Base-by-base conservation (phyloP, 2,888 invertebrate species). In the Drosophila macrospina region DNA sequence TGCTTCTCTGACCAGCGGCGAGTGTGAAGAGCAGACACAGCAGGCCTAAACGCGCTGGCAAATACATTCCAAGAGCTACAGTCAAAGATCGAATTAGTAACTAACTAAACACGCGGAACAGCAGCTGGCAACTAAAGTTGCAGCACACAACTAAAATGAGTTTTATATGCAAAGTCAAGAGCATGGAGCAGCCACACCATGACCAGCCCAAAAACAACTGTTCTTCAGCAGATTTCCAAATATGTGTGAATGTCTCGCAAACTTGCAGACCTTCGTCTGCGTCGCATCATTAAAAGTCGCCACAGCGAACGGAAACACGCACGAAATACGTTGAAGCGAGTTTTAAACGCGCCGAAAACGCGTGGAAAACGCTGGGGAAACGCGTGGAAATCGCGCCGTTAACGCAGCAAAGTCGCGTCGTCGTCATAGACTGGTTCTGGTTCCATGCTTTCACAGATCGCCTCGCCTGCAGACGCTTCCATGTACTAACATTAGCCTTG, bases 401-500 rank as follows among this genome's bases (percentile, higher is more conserved):
- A 20, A 8, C 55, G 55, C 64, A 24, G 2, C 13, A 2, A 3
- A 51, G 11, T 30, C 55, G 69, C 56, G 42, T 10, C 34, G 56
- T 61, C 85, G 87, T 81, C 87, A 86, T 71, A 36, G 67, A 81
- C 81, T 75, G 69, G 82, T 82, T 82, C 52, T 68, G 63, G 47
- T 63, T 44, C 42, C 74, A 64, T 62, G 80, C 86, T 83, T 80
- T 76, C 80, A 63, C 36, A 41, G 36, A 16, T 51, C 26, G 28
- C 37, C 15, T 6, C 20, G 41, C 36, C 55, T 26, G 57, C 48
- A 51, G 55, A 61, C 69, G 65, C 59, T 59, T 60, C 41, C 16
- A 24, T 16, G 39, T 24, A 59, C 65, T 72, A 84, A 74, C 89
- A 85, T 88, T 85, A 89, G 88, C 85, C 89, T 85, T 85, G 84